Conservation (phyloP, 2,888 invertebrate species). For the Leptinotarsa rubiginosa region DNA sequence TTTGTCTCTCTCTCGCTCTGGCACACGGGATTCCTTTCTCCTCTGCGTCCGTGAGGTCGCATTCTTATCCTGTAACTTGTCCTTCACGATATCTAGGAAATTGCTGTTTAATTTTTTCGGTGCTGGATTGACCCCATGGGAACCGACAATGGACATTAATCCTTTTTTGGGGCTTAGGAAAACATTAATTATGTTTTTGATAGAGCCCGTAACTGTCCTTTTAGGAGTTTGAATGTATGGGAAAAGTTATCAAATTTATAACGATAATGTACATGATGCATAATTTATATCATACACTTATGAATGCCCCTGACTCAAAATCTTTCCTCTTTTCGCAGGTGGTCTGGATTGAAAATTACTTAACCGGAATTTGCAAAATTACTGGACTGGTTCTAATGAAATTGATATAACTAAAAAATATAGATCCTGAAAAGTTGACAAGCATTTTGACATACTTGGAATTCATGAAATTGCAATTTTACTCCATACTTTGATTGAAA, state of each 20-base stretch:
- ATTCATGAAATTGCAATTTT: too few relatives aligned
- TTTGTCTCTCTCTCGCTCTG: constrained; percentile 23
- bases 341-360: too few relatives aligned
- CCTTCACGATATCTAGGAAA: constrained; percentile 40
- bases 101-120: constrained; percentile 33
- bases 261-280: neutral
- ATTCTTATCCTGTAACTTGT: constrained; percentile 13
- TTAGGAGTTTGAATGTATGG: constrained; percentile 24
- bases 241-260: constrained; percentile 16
- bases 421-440: too few relatives aligned
- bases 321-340: too few relatives aligned
- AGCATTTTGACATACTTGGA: too few relatives aligned
- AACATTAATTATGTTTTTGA: constrained; percentile 39
- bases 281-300: too few relatives aligned
- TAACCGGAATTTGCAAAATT: too few relatives aligned
- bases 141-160: constrained; percentile 36
- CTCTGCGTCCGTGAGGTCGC: constrained; percentile 17
- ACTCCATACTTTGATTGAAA: too few relatives aligned
- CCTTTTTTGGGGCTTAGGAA: constrained; percentile 36
- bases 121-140: constrained; percentile 36
- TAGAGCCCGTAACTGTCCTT: constrained; percentile 26
- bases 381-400: too few relatives aligned
- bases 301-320: too few relatives aligned
- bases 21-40: neutral
- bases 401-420: too few relatives aligned